Percentiles rank a stretch among this genome's conserved stretches.
phyloP scores from a whole-genome alignment of 2,113 vertebrate species.

The Uria lomvia region DNA sequence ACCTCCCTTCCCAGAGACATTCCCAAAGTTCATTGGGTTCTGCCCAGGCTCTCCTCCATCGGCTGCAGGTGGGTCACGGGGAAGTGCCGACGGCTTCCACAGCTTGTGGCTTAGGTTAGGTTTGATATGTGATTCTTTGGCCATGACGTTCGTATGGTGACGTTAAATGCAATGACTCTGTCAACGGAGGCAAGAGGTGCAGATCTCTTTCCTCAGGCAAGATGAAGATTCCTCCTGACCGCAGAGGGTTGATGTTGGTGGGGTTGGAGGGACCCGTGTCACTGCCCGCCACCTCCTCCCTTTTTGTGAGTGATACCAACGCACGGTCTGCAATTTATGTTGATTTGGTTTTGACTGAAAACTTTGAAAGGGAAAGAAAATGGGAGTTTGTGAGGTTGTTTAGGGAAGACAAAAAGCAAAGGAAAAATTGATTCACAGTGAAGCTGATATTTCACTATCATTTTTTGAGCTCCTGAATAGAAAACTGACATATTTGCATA shows the following conservation, averaged over 20 bases:
- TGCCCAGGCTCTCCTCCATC: not conserved
- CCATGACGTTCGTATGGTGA: rapidly evolving
- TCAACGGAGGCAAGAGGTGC: not conserved
- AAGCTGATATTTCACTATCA: not conserved
- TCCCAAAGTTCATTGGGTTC: rapidly evolving
- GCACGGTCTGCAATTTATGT: not conserved
- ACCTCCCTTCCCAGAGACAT: not conserved
- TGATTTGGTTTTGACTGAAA: not conserved
- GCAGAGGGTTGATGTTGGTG: not conserved
- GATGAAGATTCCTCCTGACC: too few relatives aligned
- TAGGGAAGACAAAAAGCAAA: rapidly evolving
- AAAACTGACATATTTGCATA: not conserved
- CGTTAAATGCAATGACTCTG: not conserved
- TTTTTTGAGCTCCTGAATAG: not conserved
- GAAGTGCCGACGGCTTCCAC: rapidly evolving
- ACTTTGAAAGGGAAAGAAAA: not conserved
- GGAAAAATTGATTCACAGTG: not conserved
- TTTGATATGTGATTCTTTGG: too few relatives aligned
- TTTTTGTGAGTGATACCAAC: rapidly evolving
- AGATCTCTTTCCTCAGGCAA: not conserved
- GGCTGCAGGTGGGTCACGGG: not conserved
- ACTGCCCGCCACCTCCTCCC: not conserved
- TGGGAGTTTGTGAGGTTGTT: not conserved
- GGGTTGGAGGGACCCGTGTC: rapidly evolving
- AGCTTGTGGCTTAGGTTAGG: rapidly evolving